Evolutionary conservation across 2,888 invertebrate genomes (phyloP).

Genomic region (Polylopha cassiicola): DNA sequence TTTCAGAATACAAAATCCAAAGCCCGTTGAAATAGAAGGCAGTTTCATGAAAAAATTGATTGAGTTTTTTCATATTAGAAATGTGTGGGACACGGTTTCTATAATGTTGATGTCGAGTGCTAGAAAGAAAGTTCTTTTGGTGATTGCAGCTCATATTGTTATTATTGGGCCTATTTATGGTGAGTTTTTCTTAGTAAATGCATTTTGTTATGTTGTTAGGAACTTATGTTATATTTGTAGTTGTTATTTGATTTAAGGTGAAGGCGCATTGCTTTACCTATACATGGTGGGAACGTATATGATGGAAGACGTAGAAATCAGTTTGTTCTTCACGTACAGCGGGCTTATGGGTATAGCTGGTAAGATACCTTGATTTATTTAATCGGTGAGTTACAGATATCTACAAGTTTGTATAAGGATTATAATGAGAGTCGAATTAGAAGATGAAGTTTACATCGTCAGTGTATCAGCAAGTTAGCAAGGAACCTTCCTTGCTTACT

Average conservation of each 20-base stretch:
- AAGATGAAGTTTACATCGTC: too few species aligned
- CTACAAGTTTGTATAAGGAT: too few species aligned
- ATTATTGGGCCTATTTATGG: slow-evolving; percentile 65
- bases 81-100: slow-evolving; percentile 61
- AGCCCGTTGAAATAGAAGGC: slow-evolving; percentile 41
- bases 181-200: slow-evolving; percentile 36
- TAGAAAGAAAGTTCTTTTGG: slow-evolving; percentile 46
- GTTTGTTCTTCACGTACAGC: slow-evolving; percentile 68
- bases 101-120: slow-evolving; percentile 48
- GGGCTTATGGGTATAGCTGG: slow-evolving; percentile 71
- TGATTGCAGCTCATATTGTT: slow-evolving; percentile 60
- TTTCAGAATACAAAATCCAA: slow-evolving; percentile 56
- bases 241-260: slow-evolving; percentile 58
- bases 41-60: slow-evolving; percentile 38
- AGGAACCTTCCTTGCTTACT: too few species aligned
- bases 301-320: slow-evolving; percentile 72
- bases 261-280: slow-evolving; percentile 64
- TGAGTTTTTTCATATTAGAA: slow-evolving; percentile 54
- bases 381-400: too few species aligned
- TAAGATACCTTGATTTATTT: too few species aligned
- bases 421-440: too few species aligned
- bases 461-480: too few species aligned
- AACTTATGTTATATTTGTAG: slow-evolving; percentile 4
- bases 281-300: slow-evolving; percentile 69
- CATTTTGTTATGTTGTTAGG: slow-evolving; percentile 1